A percentile compares a stretch with the other conserved stretches of the same genome.
phyloP scores from a whole-genome alignment of 1,140 invertebrate genomes.

The Neomicropteryx cornuta region DNA sequence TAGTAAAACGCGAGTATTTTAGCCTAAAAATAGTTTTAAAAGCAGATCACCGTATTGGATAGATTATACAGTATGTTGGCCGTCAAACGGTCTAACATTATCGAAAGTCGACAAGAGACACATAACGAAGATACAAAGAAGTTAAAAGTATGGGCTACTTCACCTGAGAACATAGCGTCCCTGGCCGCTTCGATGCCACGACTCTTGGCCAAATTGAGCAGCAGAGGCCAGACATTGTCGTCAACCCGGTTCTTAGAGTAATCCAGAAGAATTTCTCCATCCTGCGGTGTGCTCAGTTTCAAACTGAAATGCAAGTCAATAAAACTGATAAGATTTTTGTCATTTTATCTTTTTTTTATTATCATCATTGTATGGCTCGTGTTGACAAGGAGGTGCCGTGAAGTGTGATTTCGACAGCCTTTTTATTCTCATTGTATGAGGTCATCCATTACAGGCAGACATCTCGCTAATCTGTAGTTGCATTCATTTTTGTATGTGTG shows the following conservation, averaged over 20 bases:
- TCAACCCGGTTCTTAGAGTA: constrained; percentile 95
- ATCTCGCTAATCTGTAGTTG: not conserved
- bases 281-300: constrained; percentile 60
- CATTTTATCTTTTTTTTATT: constrained; percentile 1
- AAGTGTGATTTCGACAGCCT: not conserved
- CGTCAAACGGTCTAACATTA: no score
- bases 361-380: not conserved
- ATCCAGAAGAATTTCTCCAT: constrained; percentile 82
- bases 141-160: no score
- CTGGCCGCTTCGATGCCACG: constrained; percentile 76
- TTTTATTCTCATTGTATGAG: not conserved
- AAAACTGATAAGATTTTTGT: constrained; percentile 8
- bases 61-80: no score
- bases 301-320: constrained; percentile 46
- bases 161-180: constrained; percentile 81
- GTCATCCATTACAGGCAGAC: not conserved
- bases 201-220: constrained; percentile 74
- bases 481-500: not conserved
- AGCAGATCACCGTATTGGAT: no score
- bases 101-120: no score
- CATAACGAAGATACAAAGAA: no score
- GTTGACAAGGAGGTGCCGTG: not conserved
- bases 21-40: no score
- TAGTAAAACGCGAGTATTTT: no score
- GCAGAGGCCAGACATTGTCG: constrained; percentile 57